These are phyloP conservation scores for Drosophila neotestacea DNA, from an alignment of 2,888 invertebrate genomes.

Conservation along the genomic window DNA sequence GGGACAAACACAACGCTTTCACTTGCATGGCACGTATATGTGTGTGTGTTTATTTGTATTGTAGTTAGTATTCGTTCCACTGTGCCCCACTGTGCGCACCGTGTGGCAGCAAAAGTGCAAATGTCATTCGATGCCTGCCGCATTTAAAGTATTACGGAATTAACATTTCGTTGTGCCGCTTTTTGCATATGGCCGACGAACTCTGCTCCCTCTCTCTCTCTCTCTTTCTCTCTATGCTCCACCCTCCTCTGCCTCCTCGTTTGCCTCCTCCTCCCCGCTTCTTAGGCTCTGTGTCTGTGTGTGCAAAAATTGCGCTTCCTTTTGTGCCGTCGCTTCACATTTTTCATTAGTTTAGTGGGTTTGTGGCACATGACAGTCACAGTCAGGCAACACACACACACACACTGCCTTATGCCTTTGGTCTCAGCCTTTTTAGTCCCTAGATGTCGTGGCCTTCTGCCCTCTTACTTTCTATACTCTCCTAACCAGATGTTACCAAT, in stretches of 20 bases:
- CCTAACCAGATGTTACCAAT: constrained; percentile 48
- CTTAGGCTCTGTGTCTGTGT: constrained; percentile 47
- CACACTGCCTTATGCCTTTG: constrained; percentile 44
- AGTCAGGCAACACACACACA: constrained; percentile 73
- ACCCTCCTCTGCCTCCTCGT: background rate
- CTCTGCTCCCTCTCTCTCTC: constrained; percentile 34
- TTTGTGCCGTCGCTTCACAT: constrained; percentile 80
- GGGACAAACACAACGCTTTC: constrained; percentile 50
- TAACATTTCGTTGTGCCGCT: constrained; percentile 78
- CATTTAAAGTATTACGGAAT: constrained; percentile 80
- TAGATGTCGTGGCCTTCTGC: constrained; percentile 58
- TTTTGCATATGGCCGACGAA: constrained; percentile 61
- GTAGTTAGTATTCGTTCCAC: constrained; percentile 51
- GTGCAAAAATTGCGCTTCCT: constrained; percentile 79
- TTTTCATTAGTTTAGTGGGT: constrained; percentile 84
- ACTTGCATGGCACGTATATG: constrained; percentile 66
- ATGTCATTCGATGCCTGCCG: constrained; percentile 82
- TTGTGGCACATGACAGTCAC: constrained; percentile 84
- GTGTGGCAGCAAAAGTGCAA: constrained; percentile 79
- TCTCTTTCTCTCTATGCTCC: background rate
- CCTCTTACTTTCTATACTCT: constrained; percentile 52
- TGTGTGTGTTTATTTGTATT: constrained; percentile 12
- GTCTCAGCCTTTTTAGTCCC: constrained; percentile 34
- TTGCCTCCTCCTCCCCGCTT: background rate
- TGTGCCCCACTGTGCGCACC: constrained; percentile 71